Evolutionary conservation across 1,140 invertebrate genomes (phyloP), one percentile per base, ranked within the genome.

Genomic region (Panagrolaimus sp.): DNA sequence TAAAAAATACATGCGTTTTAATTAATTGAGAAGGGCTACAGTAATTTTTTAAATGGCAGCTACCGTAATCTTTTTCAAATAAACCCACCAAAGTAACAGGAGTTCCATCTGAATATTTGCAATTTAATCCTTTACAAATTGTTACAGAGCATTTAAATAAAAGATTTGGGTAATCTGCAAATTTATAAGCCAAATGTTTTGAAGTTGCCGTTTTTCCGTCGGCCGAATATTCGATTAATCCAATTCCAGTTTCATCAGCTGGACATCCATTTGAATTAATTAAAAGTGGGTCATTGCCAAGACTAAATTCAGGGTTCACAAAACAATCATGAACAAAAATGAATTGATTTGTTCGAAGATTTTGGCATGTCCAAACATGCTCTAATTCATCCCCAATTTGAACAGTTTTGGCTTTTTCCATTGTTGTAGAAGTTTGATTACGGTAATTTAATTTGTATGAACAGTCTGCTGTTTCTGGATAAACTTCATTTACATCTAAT

Each of bases 111-210:
- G 21, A n/a, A 21, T n/a, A 58, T 24, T 12, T 21, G 28, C 52
- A 58, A 21, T 12, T 58, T 5, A n/a, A 12, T 12, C 14, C n/a
- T 21, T 21, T 58, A 17, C 68, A 70, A 38, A 70, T 28, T 38
- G 43, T 70, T 32, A 70, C 43, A 10, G 68, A 67, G 26, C 68
- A 70, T 52, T 70, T 70, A 48, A 70, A 70, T 32, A 70, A 55
- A 32, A 70, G 48, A 68, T 70, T 70, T n/a, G 68, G 68, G 32
- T 70, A 70, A 17, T 70, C 68, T 1, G 68, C 68, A 55, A 70
- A 70, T n/a, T 70, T 70, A 15, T 70, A 70, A 10, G 68, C 68
- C 5, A 38, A 17, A 48, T 70, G 68, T 10, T 67, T 17, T 9
- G 63, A 65, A n/a, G 21, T 26, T n/a, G 68, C 68, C 14, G 38